These are phyloP conservation scores for Acanthococcus lagerstroemiae DNA, from an alignment of 2,888 invertebrate species.

Conservation along the genomic window DNA sequence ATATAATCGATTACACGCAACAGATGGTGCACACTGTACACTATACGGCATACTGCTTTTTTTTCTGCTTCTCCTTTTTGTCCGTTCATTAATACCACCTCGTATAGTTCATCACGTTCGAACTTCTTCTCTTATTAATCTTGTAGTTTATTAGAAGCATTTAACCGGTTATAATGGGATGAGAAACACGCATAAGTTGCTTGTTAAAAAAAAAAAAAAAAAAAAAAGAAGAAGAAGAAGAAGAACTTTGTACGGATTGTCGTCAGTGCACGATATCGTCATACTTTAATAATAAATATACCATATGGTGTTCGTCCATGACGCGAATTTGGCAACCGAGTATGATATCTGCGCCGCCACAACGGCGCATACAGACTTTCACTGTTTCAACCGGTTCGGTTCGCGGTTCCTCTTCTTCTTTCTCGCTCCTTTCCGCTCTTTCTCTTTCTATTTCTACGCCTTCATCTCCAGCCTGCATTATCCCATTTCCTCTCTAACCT, in stretches of 20 bases:
- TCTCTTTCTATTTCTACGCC: no score
- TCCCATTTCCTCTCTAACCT: no score
- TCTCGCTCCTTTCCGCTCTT: no score
- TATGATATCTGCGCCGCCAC: not conserved
- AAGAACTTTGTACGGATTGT: not conserved
- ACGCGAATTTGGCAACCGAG: slow-evolving; percentile 26
- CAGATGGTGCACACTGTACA: slow-evolving; percentile 17
- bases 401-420: no score
- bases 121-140: not conserved
- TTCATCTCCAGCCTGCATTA: no score
- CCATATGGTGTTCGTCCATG: slow-evolving; percentile 30
- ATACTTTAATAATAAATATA: slow-evolving; percentile 13
- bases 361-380: slow-evolving; percentile 10
- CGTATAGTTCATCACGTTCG: not conserved
- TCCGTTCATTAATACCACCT: not conserved
- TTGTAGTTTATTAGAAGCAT: not conserved
- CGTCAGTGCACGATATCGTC: slow-evolving; percentile 14
- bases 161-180: slow-evolving; percentile 2
- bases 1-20: slow-evolving; percentile 30
- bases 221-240: not conserved
- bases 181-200: not conserved
- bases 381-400: slow-evolving; percentile 17
- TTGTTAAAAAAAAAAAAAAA: not conserved
- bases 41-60: not conserved
- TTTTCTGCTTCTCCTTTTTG: not conserved